Base-by-base conservation (phyloP, 2,888 invertebrate genomes). In the Craniophora ligustri region DNA sequence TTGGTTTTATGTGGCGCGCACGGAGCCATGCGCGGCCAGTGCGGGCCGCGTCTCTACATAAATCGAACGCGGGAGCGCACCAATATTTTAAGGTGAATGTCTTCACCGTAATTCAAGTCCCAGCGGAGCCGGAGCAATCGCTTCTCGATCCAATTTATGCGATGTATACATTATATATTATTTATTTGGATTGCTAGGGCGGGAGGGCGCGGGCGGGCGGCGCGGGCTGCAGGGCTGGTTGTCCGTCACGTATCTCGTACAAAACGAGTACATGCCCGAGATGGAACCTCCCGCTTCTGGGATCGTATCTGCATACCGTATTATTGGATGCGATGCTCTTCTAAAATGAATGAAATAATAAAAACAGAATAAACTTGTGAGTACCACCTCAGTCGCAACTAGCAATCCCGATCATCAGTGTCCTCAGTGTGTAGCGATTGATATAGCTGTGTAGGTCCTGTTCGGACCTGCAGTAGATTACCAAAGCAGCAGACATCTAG, bases 1-100 rank as follows among this genome's bases (percentile, higher is more conserved):
- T 39, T 15, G 4, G 11, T 14, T 14, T 7, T 19, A n/a, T 7
- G 30, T 11, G 35, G 30, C 16, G 26, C 19, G 36, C 19, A 40
- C 44, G 7, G 15, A 8, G 0, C 21, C 21, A 18, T 6, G 36
- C 35, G 36, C 30, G 38, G 30, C 45, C 3, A 32, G 13, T 49
- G 55, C 40, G 26, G 34, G 4, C 23, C 32, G 34, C 11, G 3
- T 26, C 28, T 50, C 30, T 60, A 59, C 53, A 50, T 61, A 65
- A 58, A 59, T 53, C 58, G 55, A 50, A 36, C 32, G 23, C 40
- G 18, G 40, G 44, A 48, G 49, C 55, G 51, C 59, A 61, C 63
- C 72, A 75, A 73, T 73, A 73, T 72, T 73, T 73, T 75, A 75
- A 75, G 67, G 73, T 69, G 70, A 75, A 73, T 72, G 73, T 69